These are phyloP conservation scores for Podabrus alpinus DNA, from an alignment of 2,888 invertebrate genomes.

Conservation along the genomic window DNA sequence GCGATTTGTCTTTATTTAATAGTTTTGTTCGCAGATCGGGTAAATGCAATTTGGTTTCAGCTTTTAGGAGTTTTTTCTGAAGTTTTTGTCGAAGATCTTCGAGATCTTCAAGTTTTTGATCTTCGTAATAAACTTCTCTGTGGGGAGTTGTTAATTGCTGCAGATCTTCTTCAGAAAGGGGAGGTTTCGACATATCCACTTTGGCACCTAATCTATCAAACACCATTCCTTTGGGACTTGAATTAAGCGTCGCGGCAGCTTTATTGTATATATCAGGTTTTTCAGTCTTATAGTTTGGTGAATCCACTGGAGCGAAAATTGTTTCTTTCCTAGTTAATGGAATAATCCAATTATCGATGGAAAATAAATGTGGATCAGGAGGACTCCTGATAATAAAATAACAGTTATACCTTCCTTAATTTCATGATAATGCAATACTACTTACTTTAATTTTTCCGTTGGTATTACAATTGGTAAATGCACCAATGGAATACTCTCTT, in stretches of 20 bases:
- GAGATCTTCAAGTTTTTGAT: slow-evolving; percentile 59
- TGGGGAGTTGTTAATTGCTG: slow-evolving; percentile 31
- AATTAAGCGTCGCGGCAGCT: slow-evolving; percentile 43
- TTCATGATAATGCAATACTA: neutral
- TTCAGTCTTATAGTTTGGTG: slow-evolving; percentile 32
- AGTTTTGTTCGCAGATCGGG: slow-evolving; percentile 11
- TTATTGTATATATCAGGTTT: slow-evolving; percentile 46
- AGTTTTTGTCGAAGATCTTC: slow-evolving; percentile 58
- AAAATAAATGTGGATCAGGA: neutral
- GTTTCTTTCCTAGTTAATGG: neutral
- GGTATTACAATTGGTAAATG: slow-evolving; percentile 55
- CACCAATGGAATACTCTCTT: slow-evolving; percentile 40
- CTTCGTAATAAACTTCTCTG: slow-evolving; percentile 12
- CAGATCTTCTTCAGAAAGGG: slow-evolving; percentile 49
- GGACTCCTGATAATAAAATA: neutral
- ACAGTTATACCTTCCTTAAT: neutral
- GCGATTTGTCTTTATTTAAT: neutral
- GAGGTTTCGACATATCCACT: slow-evolving; percentile 48
- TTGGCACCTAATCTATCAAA: slow-evolving; percentile 29
- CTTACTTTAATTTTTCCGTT: slow-evolving; percentile 43
- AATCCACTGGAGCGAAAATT: neutral
- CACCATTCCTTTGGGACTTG: slow-evolving; percentile 11
- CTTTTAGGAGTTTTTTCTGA: slow-evolving; percentile 53
- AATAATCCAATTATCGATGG: neutral
- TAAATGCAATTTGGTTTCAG: neutral